Conservation (phyloP, 1,140 invertebrate species). For the Anagrus nilaparvatae region DNA sequence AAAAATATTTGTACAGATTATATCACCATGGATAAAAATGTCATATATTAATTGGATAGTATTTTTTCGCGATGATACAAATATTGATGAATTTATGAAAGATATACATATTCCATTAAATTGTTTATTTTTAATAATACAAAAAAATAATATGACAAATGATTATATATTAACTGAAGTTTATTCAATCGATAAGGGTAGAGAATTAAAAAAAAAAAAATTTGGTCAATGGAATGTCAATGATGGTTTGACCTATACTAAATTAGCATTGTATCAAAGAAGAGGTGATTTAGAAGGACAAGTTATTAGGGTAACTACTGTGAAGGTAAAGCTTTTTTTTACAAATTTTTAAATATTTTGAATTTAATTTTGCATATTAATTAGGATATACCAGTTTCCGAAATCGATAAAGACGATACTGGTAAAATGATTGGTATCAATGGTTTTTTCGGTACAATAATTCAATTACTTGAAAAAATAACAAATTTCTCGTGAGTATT, state of each 20-base stretch:
- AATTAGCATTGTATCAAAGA: slow-evolving; percentile 27
- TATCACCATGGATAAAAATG: slow-evolving; percentile 33
- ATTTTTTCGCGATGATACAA: slow-evolving; percentile 26
- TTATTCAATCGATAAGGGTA: slow-evolving; percentile 27
- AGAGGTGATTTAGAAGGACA: slow-evolving; percentile 32
- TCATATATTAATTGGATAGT: slow-evolving; percentile 36
- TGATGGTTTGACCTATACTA: slow-evolving; percentile 23
- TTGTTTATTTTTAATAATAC: slow-evolving; percentile 28
- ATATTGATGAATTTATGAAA: slow-evolving; percentile 23
- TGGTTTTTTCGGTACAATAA: slow-evolving; percentile 36
- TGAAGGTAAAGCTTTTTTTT: slow-evolving; percentile 25
- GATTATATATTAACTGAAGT: slow-evolving; percentile 29
- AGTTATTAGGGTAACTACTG: slow-evolving; percentile 27
- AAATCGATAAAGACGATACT: slow-evolving; percentile 19
- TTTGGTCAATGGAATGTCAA: slow-evolving; percentile 27
- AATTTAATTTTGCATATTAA: too few relatives aligned
- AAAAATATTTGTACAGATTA: slow-evolving; percentile 13
- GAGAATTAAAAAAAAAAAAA: slow-evolving; percentile 18
- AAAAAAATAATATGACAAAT: slow-evolving; percentile 9
- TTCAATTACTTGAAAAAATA: slow-evolving; percentile 30
- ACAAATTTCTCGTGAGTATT: slow-evolving; percentile 38
- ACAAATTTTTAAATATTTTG: slow-evolving; percentile 3
- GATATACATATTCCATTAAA: slow-evolving; percentile 31
- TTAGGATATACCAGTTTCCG: slow-evolving; percentile 36
- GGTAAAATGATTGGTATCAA: slow-evolving; percentile 25